These are phyloP conservation scores for Catocala fraxini DNA, from an alignment of 2,888 invertebrate genomes.

Conservation along the genomic window DNA sequence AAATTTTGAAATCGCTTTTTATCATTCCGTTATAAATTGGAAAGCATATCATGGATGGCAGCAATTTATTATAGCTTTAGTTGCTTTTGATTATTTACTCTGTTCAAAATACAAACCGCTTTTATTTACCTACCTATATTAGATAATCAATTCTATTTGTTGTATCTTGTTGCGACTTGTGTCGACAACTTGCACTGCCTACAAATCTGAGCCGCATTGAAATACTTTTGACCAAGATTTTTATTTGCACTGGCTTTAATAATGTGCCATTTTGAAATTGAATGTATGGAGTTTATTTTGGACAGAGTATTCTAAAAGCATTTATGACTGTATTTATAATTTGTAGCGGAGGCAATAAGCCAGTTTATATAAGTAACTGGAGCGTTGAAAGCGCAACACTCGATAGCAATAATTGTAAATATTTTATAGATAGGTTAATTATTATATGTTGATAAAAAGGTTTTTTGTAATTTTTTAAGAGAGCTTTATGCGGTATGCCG, in stretches of 20 bases:
- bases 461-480: slow-evolving; percentile 85
- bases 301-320: slow-evolving; percentile 61
- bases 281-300: slow-evolving; percentile 43
- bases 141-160: neutral
- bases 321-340: slow-evolving; percentile 67
- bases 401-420: slow-evolving; percentile 87
- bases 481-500: slow-evolving; percentile 83
- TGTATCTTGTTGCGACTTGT: too few relatives aligned
- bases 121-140: neutral
- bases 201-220: slow-evolving; percentile 22
- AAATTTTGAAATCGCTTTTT: slow-evolving; percentile 64
- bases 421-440: slow-evolving; percentile 84
- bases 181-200: neutral
- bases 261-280: slow-evolving; percentile 16
- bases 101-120: slow-evolving; percentile 57
- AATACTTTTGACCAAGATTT: slow-evolving; percentile 7
- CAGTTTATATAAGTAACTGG: slow-evolving; percentile 70
- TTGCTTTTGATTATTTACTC: slow-evolving; percentile 65
- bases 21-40: slow-evolving; percentile 77
- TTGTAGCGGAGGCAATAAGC: slow-evolving; percentile 79
- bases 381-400: slow-evolving; percentile 84
- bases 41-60: slow-evolving; percentile 77
- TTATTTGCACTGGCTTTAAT: neutral
- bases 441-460: slow-evolving; percentile 77
- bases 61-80: slow-evolving; percentile 68